Conservation (phyloP, 1,140 invertebrate species). For the Melitaea cinxia region DNA sequence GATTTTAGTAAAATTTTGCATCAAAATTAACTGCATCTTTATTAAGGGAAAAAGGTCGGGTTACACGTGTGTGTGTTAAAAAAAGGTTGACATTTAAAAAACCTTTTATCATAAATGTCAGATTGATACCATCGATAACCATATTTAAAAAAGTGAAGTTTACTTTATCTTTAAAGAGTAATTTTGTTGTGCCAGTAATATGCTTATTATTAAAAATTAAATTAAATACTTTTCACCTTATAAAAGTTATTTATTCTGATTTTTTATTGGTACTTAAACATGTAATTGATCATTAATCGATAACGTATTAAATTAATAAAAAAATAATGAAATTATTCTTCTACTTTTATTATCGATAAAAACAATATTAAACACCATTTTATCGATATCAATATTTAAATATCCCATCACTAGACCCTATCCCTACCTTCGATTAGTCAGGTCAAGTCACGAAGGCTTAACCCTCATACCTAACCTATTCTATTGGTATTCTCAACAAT, state of each 20-base stretch:
- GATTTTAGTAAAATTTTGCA: too few species aligned
- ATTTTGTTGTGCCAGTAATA: background rate
- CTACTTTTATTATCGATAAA: slow-evolving; percentile 43
- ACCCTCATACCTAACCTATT: slow-evolving; percentile 57
- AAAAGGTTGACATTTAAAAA: background rate
- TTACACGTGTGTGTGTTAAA: too few species aligned
- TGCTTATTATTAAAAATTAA: background rate
- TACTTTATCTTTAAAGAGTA: background rate
- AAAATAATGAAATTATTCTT: background rate
- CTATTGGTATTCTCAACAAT: slow-evolving; percentile 59
- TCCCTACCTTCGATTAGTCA: slow-evolving; percentile 58
- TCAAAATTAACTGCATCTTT: too few species aligned
- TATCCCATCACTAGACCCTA: slow-evolving; percentile 40
- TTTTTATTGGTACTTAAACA: background rate
- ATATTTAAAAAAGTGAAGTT: background rate
- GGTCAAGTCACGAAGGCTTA: slow-evolving; percentile 61
- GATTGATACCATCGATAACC: background rate
- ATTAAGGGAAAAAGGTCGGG: too few species aligned
- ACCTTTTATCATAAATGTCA: background rate
- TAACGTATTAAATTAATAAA: background rate
- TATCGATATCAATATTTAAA: slow-evolving; percentile 18
- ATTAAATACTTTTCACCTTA: background rate
- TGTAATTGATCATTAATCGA: background rate
- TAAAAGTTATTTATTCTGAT: background rate
- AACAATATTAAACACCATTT: too few species aligned